Evolutionary conservation across 2,888 invertebrate species (phyloP).

Genomic region (Nomada flava): DNA sequence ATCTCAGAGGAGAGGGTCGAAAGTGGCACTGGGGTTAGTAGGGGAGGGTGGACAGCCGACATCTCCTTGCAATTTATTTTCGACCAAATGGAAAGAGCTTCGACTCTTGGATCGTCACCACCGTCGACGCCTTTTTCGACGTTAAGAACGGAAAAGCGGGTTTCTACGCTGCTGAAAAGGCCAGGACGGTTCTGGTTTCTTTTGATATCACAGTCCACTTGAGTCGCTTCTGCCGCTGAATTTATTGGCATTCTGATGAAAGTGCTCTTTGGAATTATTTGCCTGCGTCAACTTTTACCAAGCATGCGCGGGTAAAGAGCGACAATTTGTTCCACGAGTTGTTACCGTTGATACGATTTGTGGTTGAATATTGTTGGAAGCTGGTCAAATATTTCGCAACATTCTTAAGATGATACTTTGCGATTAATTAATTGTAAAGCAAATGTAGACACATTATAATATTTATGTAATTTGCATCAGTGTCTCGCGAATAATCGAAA

Average conservation of each 20-base stretch:
- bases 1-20: constrained; percentile 21
- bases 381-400: neutral
- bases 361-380: neutral
- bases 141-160: constrained; percentile 35
- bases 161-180: constrained; percentile 37
- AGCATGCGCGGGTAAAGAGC: neutral
- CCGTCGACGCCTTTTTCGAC: constrained; percentile 47
- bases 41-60: constrained; percentile 3
- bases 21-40: neutral
- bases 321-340: neutral
- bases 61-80: constrained; percentile 66
- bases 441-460: too few species aligned
- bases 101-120: constrained; percentile 48
- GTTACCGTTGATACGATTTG: neutral
- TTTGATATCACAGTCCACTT: constrained; percentile 69
- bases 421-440: neutral
- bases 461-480: too few species aligned
- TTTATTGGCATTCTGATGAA: constrained; percentile 75
- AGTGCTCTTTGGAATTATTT: constrained; percentile 59
- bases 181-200: constrained; percentile 37
- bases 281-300: constrained; percentile 7
- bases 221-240: constrained; percentile 56
- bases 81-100: constrained; percentile 55
- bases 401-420: neutral
- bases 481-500: too few species aligned